Conservation (phyloP, 2,888 invertebrate genomes). For the Cryptophagus acutangulus region DNA sequence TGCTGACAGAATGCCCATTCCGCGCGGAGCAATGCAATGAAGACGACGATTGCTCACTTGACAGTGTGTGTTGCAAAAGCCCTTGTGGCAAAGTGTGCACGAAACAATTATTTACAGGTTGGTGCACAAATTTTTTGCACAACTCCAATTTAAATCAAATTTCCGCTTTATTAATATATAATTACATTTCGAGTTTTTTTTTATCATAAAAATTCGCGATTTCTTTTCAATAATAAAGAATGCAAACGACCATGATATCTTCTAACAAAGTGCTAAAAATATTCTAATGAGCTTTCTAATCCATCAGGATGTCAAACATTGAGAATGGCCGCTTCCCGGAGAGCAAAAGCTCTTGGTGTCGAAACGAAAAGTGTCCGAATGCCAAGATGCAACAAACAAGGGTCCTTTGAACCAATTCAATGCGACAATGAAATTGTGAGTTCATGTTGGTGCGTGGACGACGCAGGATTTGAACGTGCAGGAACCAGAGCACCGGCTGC, state of each 20-base stretch:
- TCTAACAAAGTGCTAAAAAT: too few relatives aligned
- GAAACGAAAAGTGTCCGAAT: constrained; percentile 52
- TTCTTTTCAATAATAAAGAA: not conserved
- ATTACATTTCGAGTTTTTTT: too few relatives aligned
- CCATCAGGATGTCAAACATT: constrained; percentile 62
- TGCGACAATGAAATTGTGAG: constrained; percentile 69
- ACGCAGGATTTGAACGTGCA: constrained; percentile 70
- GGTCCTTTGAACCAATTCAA: constrained; percentile 74
- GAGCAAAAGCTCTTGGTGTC: constrained; percentile 56
- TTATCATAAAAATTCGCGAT: not conserved
- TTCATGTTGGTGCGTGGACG: constrained; percentile 81
- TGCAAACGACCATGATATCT: too few relatives aligned
- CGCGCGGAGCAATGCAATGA: constrained; percentile 56
- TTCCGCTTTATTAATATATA: too few relatives aligned
- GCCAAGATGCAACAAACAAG: constrained; percentile 66
- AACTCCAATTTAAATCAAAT: too few relatives aligned
- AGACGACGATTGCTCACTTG: constrained; percentile 58
- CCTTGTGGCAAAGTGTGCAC: constrained; percentile 60
- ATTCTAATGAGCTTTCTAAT: constrained; percentile 2
- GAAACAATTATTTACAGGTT: constrained; percentile 61
- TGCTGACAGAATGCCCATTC: constrained; percentile 54
- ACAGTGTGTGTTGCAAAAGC: constrained; percentile 63
- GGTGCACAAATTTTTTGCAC: too few relatives aligned
- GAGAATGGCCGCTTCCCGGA: constrained; percentile 57
- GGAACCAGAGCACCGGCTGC: constrained; percentile 67